Evolutionary conservation across 2,888 invertebrate species (phyloP), one percentile per base, ranked within the genome.

Genomic region (Drosophila paracracens): DNA sequence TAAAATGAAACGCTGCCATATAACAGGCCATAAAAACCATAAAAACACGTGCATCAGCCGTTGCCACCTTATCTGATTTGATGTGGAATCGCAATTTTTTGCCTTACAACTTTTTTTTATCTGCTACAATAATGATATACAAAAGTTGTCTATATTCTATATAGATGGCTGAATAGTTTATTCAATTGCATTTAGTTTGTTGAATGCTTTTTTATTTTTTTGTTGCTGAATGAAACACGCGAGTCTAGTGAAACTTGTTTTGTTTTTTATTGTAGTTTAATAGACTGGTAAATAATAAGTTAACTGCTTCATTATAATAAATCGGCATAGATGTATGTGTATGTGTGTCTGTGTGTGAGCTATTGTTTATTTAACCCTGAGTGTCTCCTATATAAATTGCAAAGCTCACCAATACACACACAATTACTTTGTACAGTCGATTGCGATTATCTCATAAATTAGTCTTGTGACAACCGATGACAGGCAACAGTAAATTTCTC

Each of bases 381-480:
- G 74, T 52, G 67, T 16, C 25, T 59, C 60, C 60, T 72, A 82
- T 82, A 70, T 78, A 51, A 78, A 79, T 65, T 71, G 70, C 70
- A 77, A 58, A 54, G 64, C 70, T 50, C 51, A 68, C 70, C 6
- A 68, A 67, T 60, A 68, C 67, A 67, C 67, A 67, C 33, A 64
- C 62, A 51, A 52, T 48, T 48, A 68, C 54, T 36, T 51, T 59
- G 67, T 31, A 31, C 56, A 25, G 51, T 29, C 54, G 76, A 76
- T 80, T 76, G 74, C 84, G 88, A 92, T 91, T 92, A 89, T 89
- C 83, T 85, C 84, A 85, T 81, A 82, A 88, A 90, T 88, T 80
- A 86, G 90, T 91, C 90, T 91, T 89, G 91, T 91, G 92, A 92
- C 90, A 91, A 81, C 76, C 82, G 81, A 78, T 81, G 84, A 88